A percentile compares a stretch with the other conserved stretches of the same genome.
phyloP scores from a whole-genome alignment of 2,797 vertebrate species.

The Catamblyrhynchus diadema region DNA sequence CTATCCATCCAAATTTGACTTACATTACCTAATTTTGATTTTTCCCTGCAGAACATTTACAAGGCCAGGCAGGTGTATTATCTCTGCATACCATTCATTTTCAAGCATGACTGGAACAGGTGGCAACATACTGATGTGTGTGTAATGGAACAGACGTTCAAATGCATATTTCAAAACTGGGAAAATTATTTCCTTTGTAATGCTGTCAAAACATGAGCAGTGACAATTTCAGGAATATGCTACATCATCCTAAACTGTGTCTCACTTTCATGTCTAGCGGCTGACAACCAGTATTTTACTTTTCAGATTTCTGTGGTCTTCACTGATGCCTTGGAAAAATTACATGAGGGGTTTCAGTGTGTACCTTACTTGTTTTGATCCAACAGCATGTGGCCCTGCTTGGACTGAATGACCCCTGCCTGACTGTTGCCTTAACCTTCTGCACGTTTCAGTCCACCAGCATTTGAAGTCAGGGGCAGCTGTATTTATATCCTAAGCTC shows the following conservation, averaged over 20 bases:
- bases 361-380: neutral
- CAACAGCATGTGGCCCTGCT: neutral
- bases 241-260: neutral
- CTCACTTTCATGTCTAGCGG: constrained; percentile 5
- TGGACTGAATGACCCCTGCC: neutral
- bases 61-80: constrained; percentile 43
- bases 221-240: constrained; percentile 17
- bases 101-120: constrained; percentile 60
- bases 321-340: neutral
- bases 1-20: constrained; percentile 56
- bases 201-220: constrained; percentile 17
- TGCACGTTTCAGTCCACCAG: neutral
- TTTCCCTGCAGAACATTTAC: constrained; percentile 35
- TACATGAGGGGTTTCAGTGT: neutral
- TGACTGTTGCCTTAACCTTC: neutral
- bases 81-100: constrained; percentile 52
- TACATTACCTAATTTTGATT: constrained; percentile 48
- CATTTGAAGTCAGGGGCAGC: neutral
- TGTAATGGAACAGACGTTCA: constrained; percentile 52
- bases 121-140: constrained; percentile 51
- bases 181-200: constrained; percentile 55
- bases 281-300: neutral
- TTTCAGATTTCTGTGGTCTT: constrained; percentile 3
- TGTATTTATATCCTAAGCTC: neutral
- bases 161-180: constrained; percentile 54